phyloP scores from a whole-genome alignment of 2,888 invertebrate genomes.

The Amblyteles armatorius region DNA sequence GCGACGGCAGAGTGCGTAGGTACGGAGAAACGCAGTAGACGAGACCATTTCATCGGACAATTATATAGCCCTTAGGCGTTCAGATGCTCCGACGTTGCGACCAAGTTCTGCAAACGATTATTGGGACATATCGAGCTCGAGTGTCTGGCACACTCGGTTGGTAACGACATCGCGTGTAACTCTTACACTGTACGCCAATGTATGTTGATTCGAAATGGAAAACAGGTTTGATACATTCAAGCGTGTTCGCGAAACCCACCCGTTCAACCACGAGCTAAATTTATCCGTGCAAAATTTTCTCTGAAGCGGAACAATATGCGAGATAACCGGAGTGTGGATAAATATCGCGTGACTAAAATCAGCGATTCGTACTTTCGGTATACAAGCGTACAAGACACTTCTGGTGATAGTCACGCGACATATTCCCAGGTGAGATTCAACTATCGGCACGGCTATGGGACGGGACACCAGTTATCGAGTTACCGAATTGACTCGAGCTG shows the following conservation, averaged over 20 bases:
- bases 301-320: constrained; percentile 39
- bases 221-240: neutral
- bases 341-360: neutral
- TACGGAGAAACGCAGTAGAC: constrained; percentile 3
- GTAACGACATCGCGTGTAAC: neutral
- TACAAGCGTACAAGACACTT: neutral
- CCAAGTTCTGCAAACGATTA: neutral
- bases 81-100: neutral
- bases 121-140: neutral
- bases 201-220: neutral
- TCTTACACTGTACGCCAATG: neutral
- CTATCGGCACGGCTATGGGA: no score
- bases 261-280: neutral
- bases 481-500: no score
- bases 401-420: no score
- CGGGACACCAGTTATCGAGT: no score
- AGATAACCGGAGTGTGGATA: neutral
- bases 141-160: neutral
- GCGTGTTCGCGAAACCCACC: neutral
- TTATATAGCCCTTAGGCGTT: constrained; percentile 1
- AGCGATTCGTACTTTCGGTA: neutral
- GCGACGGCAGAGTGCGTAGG: constrained; percentile 16
- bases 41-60: constrained; percentile 32
- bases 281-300: constrained; percentile 22
- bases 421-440: no score